A percentile compares a stretch with the other conserved stretches of the same genome.
phyloP scores from a whole-genome alignment of 2,797 vertebrate genomes.

The Spea hammondii region DNA sequence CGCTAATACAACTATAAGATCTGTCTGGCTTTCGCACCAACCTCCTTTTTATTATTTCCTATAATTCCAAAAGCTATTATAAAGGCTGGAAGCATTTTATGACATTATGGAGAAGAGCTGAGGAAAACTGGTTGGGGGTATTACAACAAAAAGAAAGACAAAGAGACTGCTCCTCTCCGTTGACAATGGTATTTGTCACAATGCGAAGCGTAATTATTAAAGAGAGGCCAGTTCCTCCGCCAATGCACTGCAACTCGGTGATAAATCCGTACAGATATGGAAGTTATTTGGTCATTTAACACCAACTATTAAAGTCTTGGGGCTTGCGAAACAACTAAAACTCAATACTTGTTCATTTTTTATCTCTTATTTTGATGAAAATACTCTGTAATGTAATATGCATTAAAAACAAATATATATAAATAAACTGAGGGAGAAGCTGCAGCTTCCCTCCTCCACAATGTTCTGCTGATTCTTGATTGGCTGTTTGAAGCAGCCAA shows the following conservation, averaged over 20 bases:
- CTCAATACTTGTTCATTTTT: no score
- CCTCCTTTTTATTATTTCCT: slow-evolving; percentile 17
- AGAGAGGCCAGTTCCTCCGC: slow-evolving; percentile 4
- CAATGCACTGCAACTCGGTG: not conserved
- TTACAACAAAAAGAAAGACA: slow-evolving; percentile 17
- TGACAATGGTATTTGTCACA: slow-evolving; percentile 41
- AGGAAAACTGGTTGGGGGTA: slow-evolving; percentile 23
- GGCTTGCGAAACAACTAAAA: not conserved
- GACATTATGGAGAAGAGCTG: not conserved
- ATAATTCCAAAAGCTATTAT: not conserved
- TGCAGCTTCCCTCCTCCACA: no score
- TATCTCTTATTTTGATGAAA: not conserved
- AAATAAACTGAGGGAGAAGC: not conserved
- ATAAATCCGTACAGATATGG: slow-evolving; percentile 1
- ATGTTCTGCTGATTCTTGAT: no score
- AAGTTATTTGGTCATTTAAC: not conserved
- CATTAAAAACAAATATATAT: slow-evolving; percentile 8
- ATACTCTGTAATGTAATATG: slow-evolving; percentile 14
- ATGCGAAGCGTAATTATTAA: slow-evolving; percentile 23
- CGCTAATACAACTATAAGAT: slow-evolving; percentile 42
- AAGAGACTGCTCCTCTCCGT: slow-evolving; percentile 27
- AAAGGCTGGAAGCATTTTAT: slow-evolving; percentile 12
- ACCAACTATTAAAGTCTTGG: not conserved
- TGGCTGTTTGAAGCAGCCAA: no score
- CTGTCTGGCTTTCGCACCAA: slow-evolving; percentile 31